Evolutionary conservation across 2,888 invertebrate genomes (phyloP).

Genomic region (Platypus cylindrus): DNA sequence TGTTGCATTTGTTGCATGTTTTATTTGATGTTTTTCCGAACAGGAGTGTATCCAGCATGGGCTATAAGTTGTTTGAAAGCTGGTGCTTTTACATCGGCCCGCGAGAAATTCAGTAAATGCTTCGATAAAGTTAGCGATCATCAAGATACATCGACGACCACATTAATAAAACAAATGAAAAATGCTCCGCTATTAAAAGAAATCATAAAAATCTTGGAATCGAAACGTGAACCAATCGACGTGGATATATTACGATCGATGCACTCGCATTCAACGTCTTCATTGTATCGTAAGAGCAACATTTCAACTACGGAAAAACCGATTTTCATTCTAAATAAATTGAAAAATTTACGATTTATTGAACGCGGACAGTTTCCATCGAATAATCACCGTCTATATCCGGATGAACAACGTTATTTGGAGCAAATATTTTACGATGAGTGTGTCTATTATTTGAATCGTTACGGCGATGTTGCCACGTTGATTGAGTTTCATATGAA

Average conservation of each 20-base stretch:
- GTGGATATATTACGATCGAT: slow-evolving; percentile 39
- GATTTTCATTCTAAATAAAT: slow-evolving; percentile 35
- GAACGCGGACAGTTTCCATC: slow-evolving; percentile 30
- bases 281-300: slow-evolving; percentile 22
- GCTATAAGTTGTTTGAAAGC: slow-evolving; percentile 71
- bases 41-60: slow-evolving; percentile 76
- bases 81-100: slow-evolving; percentile 64
- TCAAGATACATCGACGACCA: slow-evolving; percentile 23
- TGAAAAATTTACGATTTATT: slow-evolving; percentile 35
- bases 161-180: slow-evolving; percentile 28
- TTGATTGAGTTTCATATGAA: slow-evolving; percentile 65
- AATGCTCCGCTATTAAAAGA: slow-evolving; percentile 59
- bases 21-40: not conserved
- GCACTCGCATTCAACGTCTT: slow-evolving; percentile 26
- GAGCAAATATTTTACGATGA: slow-evolving; percentile 58
- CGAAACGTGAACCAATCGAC: slow-evolving; percentile 43
- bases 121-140: slow-evolving; percentile 33
- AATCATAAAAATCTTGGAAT: slow-evolving; percentile 55
- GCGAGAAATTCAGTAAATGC: slow-evolving; percentile 58
- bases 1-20: not conserved
- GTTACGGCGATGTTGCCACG: slow-evolving; percentile 64
- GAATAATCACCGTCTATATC: not conserved
- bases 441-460: slow-evolving; percentile 67
- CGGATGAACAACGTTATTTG: slow-evolving; percentile 22
- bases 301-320: slow-evolving; percentile 36